Base-by-base conservation (phyloP, 1,140 invertebrate genomes). In the Littorina saxatilis region DNA sequence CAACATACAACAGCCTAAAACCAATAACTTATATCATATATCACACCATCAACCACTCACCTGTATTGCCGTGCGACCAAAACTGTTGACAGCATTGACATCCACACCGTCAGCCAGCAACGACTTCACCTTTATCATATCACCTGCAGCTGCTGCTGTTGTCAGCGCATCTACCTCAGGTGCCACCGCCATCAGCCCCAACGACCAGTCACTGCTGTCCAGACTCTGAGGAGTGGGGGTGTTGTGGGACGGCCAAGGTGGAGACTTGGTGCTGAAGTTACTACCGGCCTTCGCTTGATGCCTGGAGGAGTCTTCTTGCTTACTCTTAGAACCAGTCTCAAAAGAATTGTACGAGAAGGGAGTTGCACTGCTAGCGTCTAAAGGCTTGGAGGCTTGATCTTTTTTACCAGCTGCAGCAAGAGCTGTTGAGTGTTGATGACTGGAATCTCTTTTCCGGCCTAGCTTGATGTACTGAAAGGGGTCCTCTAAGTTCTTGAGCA, bases 41-140 rank as follows among this genome's bases (percentile, higher is more conserved):
- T n/a, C n/a, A n/a, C n/a, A n/a, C n/a, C n/a, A n/a, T n/a, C n/a
- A n/a, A n/a, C n/a, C 17, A 17, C 17, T 66, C 61, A 82, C 81
- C 81, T 82, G 81, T 13, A 82, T 27, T 32, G 81, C 81, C 39
- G 81, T 82, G 39, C 81, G 47, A 11, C 81, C 81, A 77, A 70
- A 82, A 29, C 40, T 58, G 27, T 82, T 82, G 43, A 43, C 43
- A 20, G 40, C 63, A 55, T 82, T 82, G 27, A 82, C 75, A 55
- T 78, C 66, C 23, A 82, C 75, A 43, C 75, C 80, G 5, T 66
- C 37, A 23, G n/a, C 17, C n/a, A 81, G 73, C 35, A 81, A 29
- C 20, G 35, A 15, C 50, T 58, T 61, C n/a, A 81, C 80, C n/a
- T 39, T 61, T 29, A 37, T 27, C 55, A 81, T 32, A 37, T 81